phyloP scores from a whole-genome alignment of 2,797 vertebrate species.

The Otolemur crassicaudatus region DNA sequence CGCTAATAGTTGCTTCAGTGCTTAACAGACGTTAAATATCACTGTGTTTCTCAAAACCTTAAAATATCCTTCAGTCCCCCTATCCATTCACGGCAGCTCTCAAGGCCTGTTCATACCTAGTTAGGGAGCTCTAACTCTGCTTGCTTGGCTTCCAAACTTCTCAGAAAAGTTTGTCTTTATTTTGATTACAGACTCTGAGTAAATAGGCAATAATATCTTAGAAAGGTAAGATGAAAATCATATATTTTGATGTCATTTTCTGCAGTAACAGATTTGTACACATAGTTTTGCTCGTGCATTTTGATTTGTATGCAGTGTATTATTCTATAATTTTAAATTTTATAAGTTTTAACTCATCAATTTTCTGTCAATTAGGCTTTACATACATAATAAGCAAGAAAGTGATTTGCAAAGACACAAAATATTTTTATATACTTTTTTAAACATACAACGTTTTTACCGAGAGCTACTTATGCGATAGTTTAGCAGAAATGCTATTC shows the following conservation, averaged over 20 bases:
- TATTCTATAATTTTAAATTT: neutral
- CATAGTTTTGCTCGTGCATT: neutral
- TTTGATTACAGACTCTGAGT: neutral
- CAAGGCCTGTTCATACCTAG: rapidly evolving
- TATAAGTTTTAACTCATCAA: neutral
- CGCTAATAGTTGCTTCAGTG: neutral
- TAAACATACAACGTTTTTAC: conserved; percentile 5
- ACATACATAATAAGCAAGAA: conserved; percentile 12
- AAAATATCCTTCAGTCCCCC: neutral
- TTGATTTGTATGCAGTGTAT: neutral
- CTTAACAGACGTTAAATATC: neutral
- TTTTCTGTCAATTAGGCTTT: conserved; percentile 16
- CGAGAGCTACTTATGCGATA: neutral
- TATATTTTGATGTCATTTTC: conserved; percentile 1
- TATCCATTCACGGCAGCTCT: neutral
- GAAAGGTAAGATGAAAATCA: conserved; percentile 1
- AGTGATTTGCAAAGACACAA: conserved; percentile 52
- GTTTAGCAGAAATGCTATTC: neutral
- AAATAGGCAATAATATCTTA: conserved; percentile 6
- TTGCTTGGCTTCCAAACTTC: neutral
- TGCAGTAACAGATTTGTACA: neutral
- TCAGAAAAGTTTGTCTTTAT: conserved; percentile 23
- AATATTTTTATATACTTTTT: conserved; percentile 1
- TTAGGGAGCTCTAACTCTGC: neutral
- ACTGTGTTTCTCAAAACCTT: neutral